These are phyloP conservation scores for Amiota mariae DNA, from an alignment of 2,888 invertebrate species.

Conservation along the genomic window DNA sequence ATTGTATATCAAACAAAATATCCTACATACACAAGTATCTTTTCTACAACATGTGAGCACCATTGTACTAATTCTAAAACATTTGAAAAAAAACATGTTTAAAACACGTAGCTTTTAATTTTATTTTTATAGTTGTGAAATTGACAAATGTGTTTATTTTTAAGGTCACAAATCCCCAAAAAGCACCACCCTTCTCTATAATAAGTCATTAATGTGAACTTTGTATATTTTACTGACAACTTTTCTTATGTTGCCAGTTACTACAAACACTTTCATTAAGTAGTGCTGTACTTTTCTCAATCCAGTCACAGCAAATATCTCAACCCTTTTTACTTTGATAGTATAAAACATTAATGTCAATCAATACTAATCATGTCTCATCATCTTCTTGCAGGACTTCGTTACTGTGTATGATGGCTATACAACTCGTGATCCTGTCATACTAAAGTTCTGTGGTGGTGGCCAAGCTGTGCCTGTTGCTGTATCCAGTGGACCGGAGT, in stretches of 20 bases:
- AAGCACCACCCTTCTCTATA: conserved; percentile 46
- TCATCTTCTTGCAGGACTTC: conserved; percentile 78
- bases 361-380: background rate
- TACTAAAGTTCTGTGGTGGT: conserved; percentile 92
- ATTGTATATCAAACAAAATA: too few species aligned
- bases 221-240: background rate
- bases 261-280: background rate
- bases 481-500: conserved; percentile 89
- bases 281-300: conserved; percentile 36
- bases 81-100: too few species aligned
- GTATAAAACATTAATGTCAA: conserved; percentile 21
- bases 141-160: too few species aligned
- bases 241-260: background rate
- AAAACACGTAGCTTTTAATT: too few species aligned
- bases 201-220: conserved; percentile 42
- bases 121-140: too few species aligned
- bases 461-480: conserved; percentile 90
- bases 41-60: too few species aligned
- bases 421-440: conserved; percentile 89
- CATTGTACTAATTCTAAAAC: too few species aligned
- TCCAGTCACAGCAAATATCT: conserved; percentile 35
- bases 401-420: conserved; percentile 92
- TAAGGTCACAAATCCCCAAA: conserved; percentile 22
- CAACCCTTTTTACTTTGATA: background rate
- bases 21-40: too few species aligned